Percentiles rank a stretch among this genome's conserved stretches.
phyloP scores from a whole-genome alignment of 2,113 vertebrate genomes.

The Atractosteus spatula region DNA sequence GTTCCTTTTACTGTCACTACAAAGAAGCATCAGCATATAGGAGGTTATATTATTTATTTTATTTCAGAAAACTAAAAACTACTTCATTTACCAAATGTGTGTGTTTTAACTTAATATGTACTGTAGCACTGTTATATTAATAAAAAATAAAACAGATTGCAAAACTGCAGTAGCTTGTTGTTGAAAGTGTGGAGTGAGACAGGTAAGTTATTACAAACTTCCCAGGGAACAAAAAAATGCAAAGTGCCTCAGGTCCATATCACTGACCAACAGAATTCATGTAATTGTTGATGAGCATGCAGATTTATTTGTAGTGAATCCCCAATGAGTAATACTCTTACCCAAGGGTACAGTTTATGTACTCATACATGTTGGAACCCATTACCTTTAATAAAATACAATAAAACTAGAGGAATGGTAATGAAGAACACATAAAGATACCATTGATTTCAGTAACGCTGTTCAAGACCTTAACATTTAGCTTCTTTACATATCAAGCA shows the following conservation, averaged over 20 bases:
- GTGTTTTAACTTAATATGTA: too few relatives aligned
- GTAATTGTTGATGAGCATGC: constrained; percentile 31
- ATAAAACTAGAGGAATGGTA: background rate
- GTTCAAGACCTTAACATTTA: background rate
- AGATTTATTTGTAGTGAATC: constrained; percentile 29
- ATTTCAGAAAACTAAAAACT: too few relatives aligned
- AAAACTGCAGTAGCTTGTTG: too few relatives aligned
- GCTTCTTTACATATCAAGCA: too few relatives aligned
- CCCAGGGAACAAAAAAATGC: constrained; percentile 26
- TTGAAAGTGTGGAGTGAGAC: too few relatives aligned
- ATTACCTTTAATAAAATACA: background rate
- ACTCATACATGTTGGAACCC: background rate
- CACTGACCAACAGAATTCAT: constrained; percentile 27
- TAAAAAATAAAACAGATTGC: too few relatives aligned
- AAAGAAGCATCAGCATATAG: too few relatives aligned
- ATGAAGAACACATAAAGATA: background rate
- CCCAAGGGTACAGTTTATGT: background rate
- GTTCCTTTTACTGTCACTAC: background rate
- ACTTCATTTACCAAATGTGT: too few relatives aligned
- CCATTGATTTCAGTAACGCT: background rate
- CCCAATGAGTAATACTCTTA: constrained; percentile 21
- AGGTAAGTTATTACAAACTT: background rate
- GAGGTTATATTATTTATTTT: too few relatives aligned
- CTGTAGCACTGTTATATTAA: too few relatives aligned
- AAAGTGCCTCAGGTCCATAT: constrained; percentile 23